Conservation (phyloP, 2,113 vertebrate species). For the Cricetomys ansorgei region DNA sequence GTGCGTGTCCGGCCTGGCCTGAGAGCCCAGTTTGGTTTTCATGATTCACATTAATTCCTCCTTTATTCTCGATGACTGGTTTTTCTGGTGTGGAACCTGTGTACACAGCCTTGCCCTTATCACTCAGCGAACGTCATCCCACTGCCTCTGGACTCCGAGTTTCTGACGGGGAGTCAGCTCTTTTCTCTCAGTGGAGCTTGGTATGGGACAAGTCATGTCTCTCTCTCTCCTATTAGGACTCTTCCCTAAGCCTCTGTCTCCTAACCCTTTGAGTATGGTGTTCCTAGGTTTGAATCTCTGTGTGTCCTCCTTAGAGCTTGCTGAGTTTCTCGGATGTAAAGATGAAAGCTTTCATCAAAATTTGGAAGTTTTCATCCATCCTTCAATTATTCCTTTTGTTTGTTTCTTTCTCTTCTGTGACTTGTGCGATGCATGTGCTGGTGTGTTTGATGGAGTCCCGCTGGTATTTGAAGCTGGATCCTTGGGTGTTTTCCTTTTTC, state of each 20-base stretch:
- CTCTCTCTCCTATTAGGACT: not conserved
- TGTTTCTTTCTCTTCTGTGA: not conserved
- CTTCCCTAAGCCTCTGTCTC: not conserved
- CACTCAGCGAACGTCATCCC: not conserved
- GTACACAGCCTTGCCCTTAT: not conserved
- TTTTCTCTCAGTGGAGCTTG: not conserved
- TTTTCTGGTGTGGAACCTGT: not conserved
- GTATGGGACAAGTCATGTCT: not conserved
- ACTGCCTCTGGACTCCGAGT: not conserved
- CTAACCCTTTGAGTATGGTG: not conserved
- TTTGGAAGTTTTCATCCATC: not conserved
- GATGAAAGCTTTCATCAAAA: not conserved
- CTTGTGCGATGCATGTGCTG: not conserved
- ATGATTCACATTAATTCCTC: not conserved
- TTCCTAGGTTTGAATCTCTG: not conserved
- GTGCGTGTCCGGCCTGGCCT: too few relatives aligned
- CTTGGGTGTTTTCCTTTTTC: not conserved
- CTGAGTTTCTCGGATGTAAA: not conserved
- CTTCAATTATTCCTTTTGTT: not conserved
- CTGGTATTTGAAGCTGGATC: not conserved
- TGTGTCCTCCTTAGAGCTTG: not conserved
- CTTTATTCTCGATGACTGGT: not conserved
- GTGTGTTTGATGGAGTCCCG: not conserved
- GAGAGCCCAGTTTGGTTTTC: not conserved
- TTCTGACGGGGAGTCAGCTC: not conserved